A percentile compares a stretch with the other conserved stretches of the same genome.
Evolutionary conservation across 2,113 vertebrate species (phyloP).

Genomic region (Psittacara wagleri): DNA sequence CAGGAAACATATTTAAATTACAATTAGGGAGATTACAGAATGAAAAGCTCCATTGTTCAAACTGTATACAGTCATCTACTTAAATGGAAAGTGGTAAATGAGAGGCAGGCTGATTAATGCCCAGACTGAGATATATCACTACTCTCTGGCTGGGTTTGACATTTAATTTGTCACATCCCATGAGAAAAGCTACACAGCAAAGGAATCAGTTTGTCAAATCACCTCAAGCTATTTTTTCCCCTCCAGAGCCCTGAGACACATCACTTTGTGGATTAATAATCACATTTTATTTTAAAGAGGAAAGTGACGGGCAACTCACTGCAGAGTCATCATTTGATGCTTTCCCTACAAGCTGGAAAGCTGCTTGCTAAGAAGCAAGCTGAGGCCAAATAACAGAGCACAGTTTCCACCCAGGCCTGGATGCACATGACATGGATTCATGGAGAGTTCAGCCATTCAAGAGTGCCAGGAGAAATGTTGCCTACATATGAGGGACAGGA

Average conservation of each 20-base stretch:
- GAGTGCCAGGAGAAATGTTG: not conserved
- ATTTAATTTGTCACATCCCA: slow-evolving; percentile 38
- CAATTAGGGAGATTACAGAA: slow-evolving; percentile 48
- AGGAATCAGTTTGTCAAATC: slow-evolving; percentile 29
- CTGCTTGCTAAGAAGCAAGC: not conserved
- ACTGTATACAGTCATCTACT: slow-evolving; percentile 62
- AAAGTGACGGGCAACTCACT: slow-evolving; percentile 12
- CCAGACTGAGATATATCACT: not conserved
- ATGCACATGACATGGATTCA: not conserved
- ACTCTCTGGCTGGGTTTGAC: slow-evolving; percentile 9
- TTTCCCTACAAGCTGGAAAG: not conserved
- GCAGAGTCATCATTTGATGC: not conserved
- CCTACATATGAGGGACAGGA: not conserved
- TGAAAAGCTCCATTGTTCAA: slow-evolving; percentile 62
- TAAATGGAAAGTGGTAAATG: slow-evolving; percentile 59
- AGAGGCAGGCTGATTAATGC: slow-evolving; percentile 60
- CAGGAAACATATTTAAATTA: slow-evolving; percentile 67
- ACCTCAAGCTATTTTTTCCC: slow-evolving; percentile 17
- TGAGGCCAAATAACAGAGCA: not conserved
- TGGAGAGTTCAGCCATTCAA: not conserved
- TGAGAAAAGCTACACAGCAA: slow-evolving; percentile 12
- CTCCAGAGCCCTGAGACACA: not conserved
- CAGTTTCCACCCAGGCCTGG: not conserved
- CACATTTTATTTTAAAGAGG: slow-evolving; percentile 38
- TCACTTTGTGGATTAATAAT: slow-evolving; percentile 51